phyloP scores from a whole-genome alignment of 2,888 invertebrate genomes.

The Philhelius pedissequus region DNA sequence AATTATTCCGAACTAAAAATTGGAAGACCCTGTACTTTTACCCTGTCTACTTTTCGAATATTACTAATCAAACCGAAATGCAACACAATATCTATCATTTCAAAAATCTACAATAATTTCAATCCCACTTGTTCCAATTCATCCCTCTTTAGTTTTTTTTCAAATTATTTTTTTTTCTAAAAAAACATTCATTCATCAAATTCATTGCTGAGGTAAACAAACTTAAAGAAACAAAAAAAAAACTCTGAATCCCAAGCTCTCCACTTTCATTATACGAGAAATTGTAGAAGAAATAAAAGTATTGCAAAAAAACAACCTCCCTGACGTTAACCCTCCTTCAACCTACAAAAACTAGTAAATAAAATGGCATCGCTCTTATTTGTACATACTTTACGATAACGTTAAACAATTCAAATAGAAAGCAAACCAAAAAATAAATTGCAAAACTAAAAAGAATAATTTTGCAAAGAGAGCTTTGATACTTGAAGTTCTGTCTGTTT shows the following conservation, averaged over 20 bases:
- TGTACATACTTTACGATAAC: neutral
- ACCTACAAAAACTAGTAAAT: neutral
- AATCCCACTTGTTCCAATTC: constrained; percentile 9
- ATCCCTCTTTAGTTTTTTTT: neutral
- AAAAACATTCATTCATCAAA: constrained; percentile 5
- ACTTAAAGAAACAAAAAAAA: constrained; percentile 4
- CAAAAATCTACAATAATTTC: neutral
- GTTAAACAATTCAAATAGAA: too few relatives aligned
- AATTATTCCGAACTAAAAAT: too few relatives aligned
- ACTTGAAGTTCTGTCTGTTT: constrained; percentile 25
- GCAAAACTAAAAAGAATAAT: constrained; percentile 1
- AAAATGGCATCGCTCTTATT: constrained; percentile 7
- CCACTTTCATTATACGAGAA: constrained; percentile 17
- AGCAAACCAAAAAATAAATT: neutral
- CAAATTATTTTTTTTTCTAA: neutral
- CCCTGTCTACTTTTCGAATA: too few relatives aligned
- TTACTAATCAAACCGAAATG: neutral
- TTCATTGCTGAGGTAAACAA: constrained; percentile 26
- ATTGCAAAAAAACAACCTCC: neutral
- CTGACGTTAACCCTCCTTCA: neutral
- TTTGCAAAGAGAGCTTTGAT: constrained; percentile 50
- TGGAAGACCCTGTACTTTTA: too few relatives aligned
- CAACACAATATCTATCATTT: neutral
- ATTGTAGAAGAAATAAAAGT: neutral
- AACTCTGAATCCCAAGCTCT: constrained; percentile 28